Percentiles rank a stretch among this genome's conserved stretches.
These are phyloP conservation scores for Apis florea DNA, from an alignment of 1,140 invertebrate species.

Conservation along the genomic window DNA sequence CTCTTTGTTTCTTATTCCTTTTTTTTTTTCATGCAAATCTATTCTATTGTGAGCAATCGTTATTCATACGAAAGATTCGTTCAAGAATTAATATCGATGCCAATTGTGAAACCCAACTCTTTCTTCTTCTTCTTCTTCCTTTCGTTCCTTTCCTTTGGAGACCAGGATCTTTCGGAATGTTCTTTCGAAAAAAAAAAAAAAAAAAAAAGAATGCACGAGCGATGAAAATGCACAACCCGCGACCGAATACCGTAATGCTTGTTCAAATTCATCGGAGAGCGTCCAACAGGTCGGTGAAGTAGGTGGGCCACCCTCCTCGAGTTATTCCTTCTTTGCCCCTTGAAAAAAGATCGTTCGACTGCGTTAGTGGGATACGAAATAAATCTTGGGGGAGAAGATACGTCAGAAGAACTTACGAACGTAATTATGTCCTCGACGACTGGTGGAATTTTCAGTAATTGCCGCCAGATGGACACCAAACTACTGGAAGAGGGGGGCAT, in stretches of 20 bases:
- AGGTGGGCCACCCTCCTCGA: slow-evolving; percentile 5
- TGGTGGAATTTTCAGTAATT: slow-evolving; percentile 20
- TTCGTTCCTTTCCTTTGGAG: no score
- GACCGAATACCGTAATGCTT: slow-evolving; percentile 39
- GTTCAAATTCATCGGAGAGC: slow-evolving; percentile 33
- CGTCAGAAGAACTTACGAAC: background rate
- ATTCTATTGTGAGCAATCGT: slow-evolving; percentile 20
- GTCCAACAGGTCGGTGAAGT: background rate
- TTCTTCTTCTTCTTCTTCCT: background rate
- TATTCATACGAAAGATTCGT: slow-evolving; percentile 22
- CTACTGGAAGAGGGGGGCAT: background rate
- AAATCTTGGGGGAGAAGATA: slow-evolving; percentile 27
- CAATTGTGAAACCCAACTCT: background rate
- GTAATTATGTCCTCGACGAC: background rate
- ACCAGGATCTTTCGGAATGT: background rate
- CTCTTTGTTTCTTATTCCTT: background rate
- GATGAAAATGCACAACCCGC: slow-evolving; percentile 40
- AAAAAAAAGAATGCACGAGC: background rate
- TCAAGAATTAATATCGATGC: slow-evolving; percentile 41
- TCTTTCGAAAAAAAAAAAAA: background rate
- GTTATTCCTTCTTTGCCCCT: background rate
- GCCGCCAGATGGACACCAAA: background rate
- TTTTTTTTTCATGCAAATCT: slow-evolving; percentile 41
- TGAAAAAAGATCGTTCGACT: background rate
- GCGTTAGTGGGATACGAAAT: background rate